Percentiles rank a stretch among this genome's conserved stretches.
Conservation (phyloP, 37 sponge, comb jelly and placozoan species). For the Hormiphora californensis region DNA sequence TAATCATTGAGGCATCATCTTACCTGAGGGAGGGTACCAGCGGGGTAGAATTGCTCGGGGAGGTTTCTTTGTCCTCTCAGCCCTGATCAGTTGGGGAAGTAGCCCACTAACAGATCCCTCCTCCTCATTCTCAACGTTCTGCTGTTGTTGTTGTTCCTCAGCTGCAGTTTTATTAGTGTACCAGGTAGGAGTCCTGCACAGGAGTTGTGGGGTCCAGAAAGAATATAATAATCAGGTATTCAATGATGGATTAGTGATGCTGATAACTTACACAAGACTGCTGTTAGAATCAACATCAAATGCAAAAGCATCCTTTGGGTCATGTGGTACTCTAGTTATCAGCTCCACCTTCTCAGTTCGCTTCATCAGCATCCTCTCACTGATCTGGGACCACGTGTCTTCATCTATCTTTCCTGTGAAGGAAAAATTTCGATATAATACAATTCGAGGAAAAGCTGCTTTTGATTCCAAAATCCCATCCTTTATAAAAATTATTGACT, state of each 20-base stretch:
- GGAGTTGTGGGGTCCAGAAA: too few relatives aligned
- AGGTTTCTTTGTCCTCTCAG: constrained; percentile 50
- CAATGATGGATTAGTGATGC: neutral
- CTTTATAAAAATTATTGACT: too few relatives aligned
- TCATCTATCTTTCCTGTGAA: constrained; percentile 52
- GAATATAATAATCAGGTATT: neutral
- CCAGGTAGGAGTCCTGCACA: too few relatives aligned
- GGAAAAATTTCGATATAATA: too few relatives aligned
- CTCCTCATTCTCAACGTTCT: constrained; percentile 11
- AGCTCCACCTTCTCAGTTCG: constrained; percentile 3
- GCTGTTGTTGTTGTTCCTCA: neutral
- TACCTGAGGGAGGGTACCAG: constrained; percentile 41
- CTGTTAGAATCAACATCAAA: constrained; percentile 25
- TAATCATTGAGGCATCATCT: too few relatives aligned
- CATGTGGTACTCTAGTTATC: neutral
- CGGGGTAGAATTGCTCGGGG: constrained; percentile 46
- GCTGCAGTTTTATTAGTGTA: neutral
- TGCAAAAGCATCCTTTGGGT: constrained; percentile 14
- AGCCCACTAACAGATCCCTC: constrained; percentile 30
- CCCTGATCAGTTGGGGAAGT: constrained; percentile 35
- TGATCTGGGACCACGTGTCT: constrained; percentile 46
- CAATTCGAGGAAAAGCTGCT: too few relatives aligned
- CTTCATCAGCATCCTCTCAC: constrained; percentile 41
- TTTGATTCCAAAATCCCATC: too few relatives aligned
- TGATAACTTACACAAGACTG: constrained; percentile 25